A percentile compares a stretch with the other conserved stretches of the same genome.
phyloP scores from a whole-genome alignment of 2,113 vertebrate genomes.

The Cisticola juncidis region DNA sequence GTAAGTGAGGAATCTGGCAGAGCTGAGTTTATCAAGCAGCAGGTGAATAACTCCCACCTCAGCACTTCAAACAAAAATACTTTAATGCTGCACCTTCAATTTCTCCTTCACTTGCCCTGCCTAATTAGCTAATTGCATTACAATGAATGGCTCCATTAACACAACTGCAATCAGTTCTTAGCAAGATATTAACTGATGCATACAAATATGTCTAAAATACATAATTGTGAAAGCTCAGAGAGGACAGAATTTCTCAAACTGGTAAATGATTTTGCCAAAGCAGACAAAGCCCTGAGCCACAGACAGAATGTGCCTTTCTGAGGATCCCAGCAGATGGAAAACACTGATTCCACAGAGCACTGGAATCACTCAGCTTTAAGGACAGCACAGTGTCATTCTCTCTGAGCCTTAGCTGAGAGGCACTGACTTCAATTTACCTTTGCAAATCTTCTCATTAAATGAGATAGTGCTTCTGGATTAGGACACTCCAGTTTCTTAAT shows the following conservation, averaged over 20 bases:
- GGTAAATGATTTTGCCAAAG: background rate
- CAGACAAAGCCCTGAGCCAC: background rate
- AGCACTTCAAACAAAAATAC: background rate
- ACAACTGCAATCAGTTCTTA: background rate
- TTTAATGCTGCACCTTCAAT: background rate
- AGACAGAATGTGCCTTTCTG: background rate
- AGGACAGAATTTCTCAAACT: background rate
- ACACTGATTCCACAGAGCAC: background rate
- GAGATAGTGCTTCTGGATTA: constrained; percentile 94
- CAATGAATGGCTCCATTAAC: background rate
- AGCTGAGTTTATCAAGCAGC: background rate
- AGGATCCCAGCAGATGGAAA: background rate
- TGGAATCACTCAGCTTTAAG: background rate
- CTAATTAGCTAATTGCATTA: background rate
- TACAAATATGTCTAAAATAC: background rate
- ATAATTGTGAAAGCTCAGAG: background rate
- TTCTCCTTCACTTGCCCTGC: background rate
- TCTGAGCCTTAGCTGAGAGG: background rate
- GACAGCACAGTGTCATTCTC: background rate
- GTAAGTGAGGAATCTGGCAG: background rate
- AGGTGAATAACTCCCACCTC: background rate
- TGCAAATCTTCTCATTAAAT: constrained; percentile 97
- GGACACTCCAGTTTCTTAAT: constrained; percentile 98
- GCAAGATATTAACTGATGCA: background rate
- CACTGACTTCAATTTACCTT: constrained; percentile 79